Percentiles rank a stretch among this genome's conserved stretches.
Evolutionary conservation across 2,113 vertebrate genomes (phyloP).

Genomic region (Nesogale talazaci): DNA sequence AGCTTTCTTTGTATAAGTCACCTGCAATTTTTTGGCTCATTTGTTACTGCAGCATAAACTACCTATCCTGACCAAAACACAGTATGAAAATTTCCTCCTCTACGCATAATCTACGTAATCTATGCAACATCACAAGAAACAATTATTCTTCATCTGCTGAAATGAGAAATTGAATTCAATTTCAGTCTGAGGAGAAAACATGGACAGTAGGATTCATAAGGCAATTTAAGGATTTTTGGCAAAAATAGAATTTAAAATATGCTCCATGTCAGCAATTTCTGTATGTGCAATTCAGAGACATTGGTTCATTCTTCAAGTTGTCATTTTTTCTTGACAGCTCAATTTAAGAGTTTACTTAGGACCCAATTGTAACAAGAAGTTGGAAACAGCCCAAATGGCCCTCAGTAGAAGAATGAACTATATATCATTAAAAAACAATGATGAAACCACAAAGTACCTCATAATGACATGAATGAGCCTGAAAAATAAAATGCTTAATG

Average conservation of each 20-base stretch:
- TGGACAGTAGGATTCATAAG: neutral
- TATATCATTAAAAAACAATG: no score
- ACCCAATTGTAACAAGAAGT: neutral
- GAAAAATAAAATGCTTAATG: no score
- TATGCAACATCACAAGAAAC: neutral
- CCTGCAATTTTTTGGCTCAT: neutral
- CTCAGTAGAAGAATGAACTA: no score
- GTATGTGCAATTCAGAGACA: neutral
- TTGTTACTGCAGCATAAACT: neutral
- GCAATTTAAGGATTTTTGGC: neutral
- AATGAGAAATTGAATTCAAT: neutral
- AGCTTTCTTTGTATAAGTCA: neutral
- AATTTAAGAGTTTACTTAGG: neutral
- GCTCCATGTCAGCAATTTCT: neutral
- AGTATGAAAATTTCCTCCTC: neutral
- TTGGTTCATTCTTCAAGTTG: neutral
- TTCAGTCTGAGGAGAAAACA: neutral
- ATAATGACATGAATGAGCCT: no score
- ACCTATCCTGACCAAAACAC: neutral
- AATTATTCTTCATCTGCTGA: constrained; percentile 1
- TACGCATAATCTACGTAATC: neutral
- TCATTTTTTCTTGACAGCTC: neutral
- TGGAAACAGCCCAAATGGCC: no score
- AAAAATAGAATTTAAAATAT: neutral
- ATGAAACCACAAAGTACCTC: no score